phyloP scores from a whole-genome alignment of 2,113 vertebrate genomes.

The Delphinus delphis region DNA sequence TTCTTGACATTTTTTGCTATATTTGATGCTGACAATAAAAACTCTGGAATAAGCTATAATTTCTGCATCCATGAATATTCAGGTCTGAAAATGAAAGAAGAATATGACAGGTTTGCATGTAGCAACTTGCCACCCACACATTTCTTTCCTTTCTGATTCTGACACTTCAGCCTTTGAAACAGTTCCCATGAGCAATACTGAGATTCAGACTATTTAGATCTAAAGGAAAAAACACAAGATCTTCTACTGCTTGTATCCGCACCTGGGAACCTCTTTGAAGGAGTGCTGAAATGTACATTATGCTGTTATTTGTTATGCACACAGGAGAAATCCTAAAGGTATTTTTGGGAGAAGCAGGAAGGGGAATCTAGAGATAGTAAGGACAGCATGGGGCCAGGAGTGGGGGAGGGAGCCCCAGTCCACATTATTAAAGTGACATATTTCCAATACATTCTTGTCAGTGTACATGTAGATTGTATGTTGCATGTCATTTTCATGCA shows the following conservation, averaged over 20 bases:
- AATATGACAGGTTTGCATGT: constrained; percentile 84
- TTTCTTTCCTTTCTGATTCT: constrained; percentile 81
- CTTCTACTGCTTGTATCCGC: constrained; percentile 68
- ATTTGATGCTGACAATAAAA: constrained; percentile 80
- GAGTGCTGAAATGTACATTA: constrained; percentile 60
- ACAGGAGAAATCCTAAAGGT: constrained; percentile 57
- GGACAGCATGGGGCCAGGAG: background rate
- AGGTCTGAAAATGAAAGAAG: constrained; percentile 84
- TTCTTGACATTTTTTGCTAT: constrained; percentile 68
- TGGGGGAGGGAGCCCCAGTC: background rate
- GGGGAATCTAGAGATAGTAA: background rate
- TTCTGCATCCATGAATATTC: constrained; percentile 82
- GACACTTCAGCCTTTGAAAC: constrained; percentile 84
- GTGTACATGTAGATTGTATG: background rate
- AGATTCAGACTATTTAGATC: constrained; percentile 78
- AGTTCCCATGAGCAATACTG: constrained; percentile 79
- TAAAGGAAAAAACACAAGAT: constrained; percentile 75
- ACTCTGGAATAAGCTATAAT: constrained; percentile 76
- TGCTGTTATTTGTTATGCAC: constrained; percentile 68
- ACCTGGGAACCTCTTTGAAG: constrained; percentile 80
- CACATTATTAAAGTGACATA: constrained; percentile 9
- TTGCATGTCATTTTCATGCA: constrained; percentile 1
- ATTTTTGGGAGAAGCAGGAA: constrained; percentile 43
- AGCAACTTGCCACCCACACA: constrained; percentile 83
- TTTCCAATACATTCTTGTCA: constrained; percentile 17